phyloP scores from a whole-genome alignment of 2,888 invertebrate species.

The Lasioglossum pauxillum region DNA sequence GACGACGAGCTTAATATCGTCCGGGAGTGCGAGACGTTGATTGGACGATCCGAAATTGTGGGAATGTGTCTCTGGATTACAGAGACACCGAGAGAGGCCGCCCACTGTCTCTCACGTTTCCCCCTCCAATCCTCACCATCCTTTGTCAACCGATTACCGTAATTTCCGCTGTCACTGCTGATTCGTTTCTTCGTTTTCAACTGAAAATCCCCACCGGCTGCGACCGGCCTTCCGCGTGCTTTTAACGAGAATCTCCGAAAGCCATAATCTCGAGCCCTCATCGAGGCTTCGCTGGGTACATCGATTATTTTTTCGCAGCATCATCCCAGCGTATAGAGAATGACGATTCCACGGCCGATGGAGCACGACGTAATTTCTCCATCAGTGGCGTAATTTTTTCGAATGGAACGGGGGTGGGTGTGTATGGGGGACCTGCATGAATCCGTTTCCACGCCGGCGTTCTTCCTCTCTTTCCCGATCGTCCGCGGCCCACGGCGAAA shows the following conservation, averaged over 20 bases:
- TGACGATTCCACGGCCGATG: too few species aligned
- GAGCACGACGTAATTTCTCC: not conserved
- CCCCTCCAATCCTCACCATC: constrained; percentile 14
- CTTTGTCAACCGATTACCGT: constrained; percentile 67
- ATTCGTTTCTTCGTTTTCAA: constrained; percentile 53
- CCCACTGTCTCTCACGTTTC: constrained; percentile 51
- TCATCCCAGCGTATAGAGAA: too few species aligned
- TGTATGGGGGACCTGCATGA: constrained; percentile 55
- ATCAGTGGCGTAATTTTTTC: constrained; percentile 30
- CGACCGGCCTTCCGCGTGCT: not conserved
- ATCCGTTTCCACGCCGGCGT: constrained; percentile 51
- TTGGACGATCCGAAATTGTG: constrained; percentile 76
- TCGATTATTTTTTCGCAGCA: too few species aligned
- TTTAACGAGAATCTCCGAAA: not conserved
- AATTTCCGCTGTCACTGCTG: constrained; percentile 57
- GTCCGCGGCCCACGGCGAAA: constrained; percentile 34
- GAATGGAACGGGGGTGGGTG: constrained; percentile 4
- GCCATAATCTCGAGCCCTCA: not conserved
- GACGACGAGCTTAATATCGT: constrained; percentile 68
- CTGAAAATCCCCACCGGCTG: constrained; percentile 16
- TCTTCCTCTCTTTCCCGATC: constrained; percentile 53
- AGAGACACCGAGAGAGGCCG: constrained; percentile 62
- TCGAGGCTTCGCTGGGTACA: not conserved
- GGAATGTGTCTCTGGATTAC: constrained; percentile 70
- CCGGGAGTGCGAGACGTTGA: constrained; percentile 67